These are phyloP conservation scores for Apteryx mantelli DNA, from an alignment of 2,113 vertebrate genomes.

Conservation along the genomic window DNA sequence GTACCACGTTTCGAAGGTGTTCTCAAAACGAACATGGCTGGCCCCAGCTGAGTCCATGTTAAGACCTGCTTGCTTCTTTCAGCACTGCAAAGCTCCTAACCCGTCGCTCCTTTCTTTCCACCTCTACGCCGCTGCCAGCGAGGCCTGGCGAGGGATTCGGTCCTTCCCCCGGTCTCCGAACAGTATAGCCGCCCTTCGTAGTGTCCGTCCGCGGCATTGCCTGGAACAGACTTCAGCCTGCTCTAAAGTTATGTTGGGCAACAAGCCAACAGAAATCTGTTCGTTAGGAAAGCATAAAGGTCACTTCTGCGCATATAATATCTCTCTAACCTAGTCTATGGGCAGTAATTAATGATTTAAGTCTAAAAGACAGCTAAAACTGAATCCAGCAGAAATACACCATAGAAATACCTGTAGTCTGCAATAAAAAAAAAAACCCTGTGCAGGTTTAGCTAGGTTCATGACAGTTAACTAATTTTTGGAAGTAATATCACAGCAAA, in stretches of 20 bases:
- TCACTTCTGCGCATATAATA: constrained; percentile 35
- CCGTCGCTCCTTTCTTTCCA: neutral
- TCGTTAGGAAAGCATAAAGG: constrained; percentile 41
- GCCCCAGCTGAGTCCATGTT: neutral
- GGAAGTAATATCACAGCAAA: constrained; percentile 1
- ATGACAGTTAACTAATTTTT: constrained; percentile 34
- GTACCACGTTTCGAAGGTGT: neutral
- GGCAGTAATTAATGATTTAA: constrained; percentile 37
- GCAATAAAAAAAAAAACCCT: constrained; percentile 32
- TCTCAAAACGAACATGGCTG: neutral
- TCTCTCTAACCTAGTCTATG: neutral
- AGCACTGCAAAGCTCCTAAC: neutral
- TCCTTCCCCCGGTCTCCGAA: constrained; percentile 18
- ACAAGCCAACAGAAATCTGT: constrained; percentile 40
- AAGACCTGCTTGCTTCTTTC: neutral
- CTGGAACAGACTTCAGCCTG: constrained; percentile 20
- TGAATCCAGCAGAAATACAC: constrained; percentile 53
- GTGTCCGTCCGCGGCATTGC: neutral
- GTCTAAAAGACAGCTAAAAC: constrained; percentile 47
- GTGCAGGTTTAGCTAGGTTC: constrained; percentile 48
- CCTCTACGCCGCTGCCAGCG: neutral
- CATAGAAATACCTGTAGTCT: constrained; percentile 67
- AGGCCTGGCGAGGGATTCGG: neutral
- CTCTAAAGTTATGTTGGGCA: constrained; percentile 48
- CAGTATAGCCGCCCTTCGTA: neutral